Evolutionary conservation across 2,797 vertebrate genomes (phyloP).

Genomic region (Pempheris klunzingeri): DNA sequence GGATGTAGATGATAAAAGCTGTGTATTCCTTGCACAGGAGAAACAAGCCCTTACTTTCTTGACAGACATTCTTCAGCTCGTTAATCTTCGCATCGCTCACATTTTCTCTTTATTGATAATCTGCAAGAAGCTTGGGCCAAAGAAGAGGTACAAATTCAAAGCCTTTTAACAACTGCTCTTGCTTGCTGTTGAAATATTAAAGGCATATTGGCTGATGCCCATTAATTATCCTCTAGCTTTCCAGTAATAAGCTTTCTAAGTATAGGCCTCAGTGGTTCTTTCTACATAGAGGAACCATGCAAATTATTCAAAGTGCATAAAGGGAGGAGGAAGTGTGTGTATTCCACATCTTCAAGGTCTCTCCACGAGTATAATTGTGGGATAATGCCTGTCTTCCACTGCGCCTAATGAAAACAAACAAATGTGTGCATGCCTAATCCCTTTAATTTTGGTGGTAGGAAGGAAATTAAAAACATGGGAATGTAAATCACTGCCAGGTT

Average conservation of each 20-base stretch:
- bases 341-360: slow-evolving; percentile 48
- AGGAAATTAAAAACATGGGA: slow-evolving; percentile 41
- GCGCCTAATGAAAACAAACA: slow-evolving; percentile 65
- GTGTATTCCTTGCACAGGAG: not conserved
- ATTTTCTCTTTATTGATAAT: slow-evolving; percentile 11
- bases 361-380: slow-evolving; percentile 38
- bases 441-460: slow-evolving; percentile 47
- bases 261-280: slow-evolving; percentile 37
- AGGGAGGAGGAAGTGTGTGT: slow-evolving; percentile 18
- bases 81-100: slow-evolving; percentile 16
- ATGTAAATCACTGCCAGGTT: slow-evolving; percentile 45
- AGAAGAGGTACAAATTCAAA: slow-evolving; percentile 24
- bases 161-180: not conserved
- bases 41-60: slow-evolving; percentile 27
- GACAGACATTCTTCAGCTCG: slow-evolving; percentile 14
- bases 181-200: slow-evolving; percentile 35
- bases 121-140: not conserved
- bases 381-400: slow-evolving; percentile 37
- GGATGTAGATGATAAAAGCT: not conserved
- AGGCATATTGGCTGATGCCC: slow-evolving; percentile 33
- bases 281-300: slow-evolving; percentile 37
- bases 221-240: slow-evolving; percentile 54
- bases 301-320: slow-evolving; percentile 32
- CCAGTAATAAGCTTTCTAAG: slow-evolving; percentile 56
- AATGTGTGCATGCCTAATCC: slow-evolving; percentile 55